Base-by-base conservation (phyloP, 2,888 invertebrate species). In the Thera obeliscata region DNA sequence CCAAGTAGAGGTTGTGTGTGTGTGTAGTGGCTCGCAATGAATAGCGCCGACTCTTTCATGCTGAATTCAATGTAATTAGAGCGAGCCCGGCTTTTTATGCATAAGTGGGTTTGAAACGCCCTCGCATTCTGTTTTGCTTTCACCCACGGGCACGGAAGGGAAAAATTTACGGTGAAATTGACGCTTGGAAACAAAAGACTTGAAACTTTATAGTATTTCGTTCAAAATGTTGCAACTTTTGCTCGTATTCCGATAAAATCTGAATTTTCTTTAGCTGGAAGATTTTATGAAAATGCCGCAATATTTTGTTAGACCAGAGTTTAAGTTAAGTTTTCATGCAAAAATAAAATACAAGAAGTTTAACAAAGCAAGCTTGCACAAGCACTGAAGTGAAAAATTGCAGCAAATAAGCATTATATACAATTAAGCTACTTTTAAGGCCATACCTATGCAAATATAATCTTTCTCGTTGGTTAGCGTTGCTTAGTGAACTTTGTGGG, bases 61-160 rank as follows among this genome's bases (percentile, higher is more conserved):
- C 82, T 84, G 80, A 79, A 85, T 87, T 87, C 89, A 87, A 88
- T 89, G 87, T 90, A 91, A 90, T 91, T 91, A 91, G 87, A 86
- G 86, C 87, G 79, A 78, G 85, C 79, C 80, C 78, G 77, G 83
- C 81, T 87, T 87, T 88, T 88, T 87, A 82, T 83, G 80, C 86
- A 85, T 86, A 87, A 89, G 87, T 88, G 85, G 81, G 81, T 83
- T 86, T 87, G 78, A 83, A 88, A 83, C 79, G 80, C 83, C 84
- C 82, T 79, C 80, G 78, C 79, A 74, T 78, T 79, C 80, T 85
- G 74, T 83, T 83, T 81, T 79, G 69, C 79, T 82, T 83, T 80
- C 76, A 78, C 66, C 61, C 64, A 54, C 61, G 67, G 43, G 70
- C 22, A 22, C 22, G 22, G 1, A 22, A 22, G 75, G 73, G 74